phyloP scores from a whole-genome alignment of 1,140 invertebrate species.

The Caenorhabditis tropicalis region DNA sequence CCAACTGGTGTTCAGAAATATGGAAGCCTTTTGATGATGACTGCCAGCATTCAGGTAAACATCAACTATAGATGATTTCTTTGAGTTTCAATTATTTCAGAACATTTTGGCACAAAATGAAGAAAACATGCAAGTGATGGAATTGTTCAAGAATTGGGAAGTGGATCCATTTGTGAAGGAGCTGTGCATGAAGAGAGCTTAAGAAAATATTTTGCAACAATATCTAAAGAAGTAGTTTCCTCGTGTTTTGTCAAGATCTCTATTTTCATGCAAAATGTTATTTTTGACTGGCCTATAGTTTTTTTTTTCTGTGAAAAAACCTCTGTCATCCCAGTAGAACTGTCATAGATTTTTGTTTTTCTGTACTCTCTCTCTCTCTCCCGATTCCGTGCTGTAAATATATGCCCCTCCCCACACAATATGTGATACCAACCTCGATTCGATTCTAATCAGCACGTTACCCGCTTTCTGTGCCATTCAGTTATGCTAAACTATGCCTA shows the following conservation, averaged over 20 bases:
- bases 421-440: not conserved
- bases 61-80: slow-evolving; percentile 6
- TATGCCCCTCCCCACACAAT: not conserved
- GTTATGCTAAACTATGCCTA: not conserved
- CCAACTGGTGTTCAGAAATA: slow-evolving; percentile 67
- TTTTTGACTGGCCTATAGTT: not conserved
- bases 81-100: too few relatives aligned
- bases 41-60: slow-evolving; percentile 68
- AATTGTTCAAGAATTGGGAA: slow-evolving; percentile 64
- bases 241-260: slow-evolving; percentile 18
- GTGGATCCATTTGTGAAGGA: slow-evolving; percentile 66
- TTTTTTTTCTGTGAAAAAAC: not conserved
- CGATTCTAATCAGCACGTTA: slow-evolving; percentile 4
- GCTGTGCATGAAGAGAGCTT: slow-evolving; percentile 63
- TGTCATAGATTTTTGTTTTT: not conserved
- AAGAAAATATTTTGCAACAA: not conserved
- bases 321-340: not conserved
- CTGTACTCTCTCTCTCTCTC: not conserved
- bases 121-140: slow-evolving; percentile 68
- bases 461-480: not conserved
- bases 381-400: not conserved
- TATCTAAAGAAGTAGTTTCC: not conserved
- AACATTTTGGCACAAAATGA: slow-evolving; percentile 70
- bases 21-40: slow-evolving; percentile 70
- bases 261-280: slow-evolving; percentile 22